phyloP scores from a whole-genome alignment of 2,888 invertebrate genomes.

The Imbricaverruca yamaguchii region DNA sequence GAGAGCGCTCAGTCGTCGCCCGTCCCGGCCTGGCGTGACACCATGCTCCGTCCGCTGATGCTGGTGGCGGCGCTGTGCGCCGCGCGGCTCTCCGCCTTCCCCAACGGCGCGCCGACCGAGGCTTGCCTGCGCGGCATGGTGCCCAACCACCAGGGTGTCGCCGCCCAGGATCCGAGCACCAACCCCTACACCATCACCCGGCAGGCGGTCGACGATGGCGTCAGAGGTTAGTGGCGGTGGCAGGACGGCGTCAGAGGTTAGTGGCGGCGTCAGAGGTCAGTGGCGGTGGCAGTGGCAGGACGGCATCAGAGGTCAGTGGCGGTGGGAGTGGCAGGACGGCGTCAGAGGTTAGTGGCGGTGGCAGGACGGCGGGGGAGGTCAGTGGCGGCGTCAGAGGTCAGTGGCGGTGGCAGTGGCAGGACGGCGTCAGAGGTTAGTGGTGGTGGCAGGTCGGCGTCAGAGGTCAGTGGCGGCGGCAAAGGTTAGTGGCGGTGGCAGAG shows the following conservation, averaged over 20 bases:
- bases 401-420: too few species aligned
- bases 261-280: too few species aligned
- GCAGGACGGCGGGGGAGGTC: not conserved
- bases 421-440: too few species aligned
- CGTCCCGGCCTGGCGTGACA: not conserved
- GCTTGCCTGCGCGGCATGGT: not conserved
- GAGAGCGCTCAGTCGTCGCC: too few species aligned
- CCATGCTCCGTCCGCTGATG: not conserved
- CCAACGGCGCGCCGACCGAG: not conserved
- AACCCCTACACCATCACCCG: not conserved
- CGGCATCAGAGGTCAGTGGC: too few species aligned
- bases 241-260: not conserved
- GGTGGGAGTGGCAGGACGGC: not conserved
- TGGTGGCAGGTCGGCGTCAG: not conserved
- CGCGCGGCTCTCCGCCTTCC: not conserved
- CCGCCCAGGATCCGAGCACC: not conserved
- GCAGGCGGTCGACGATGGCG: not conserved
- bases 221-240: not conserved
- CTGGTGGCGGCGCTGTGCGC: not conserved
- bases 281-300: too few species aligned
- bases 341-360: not conserved
- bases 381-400: too few species aligned
- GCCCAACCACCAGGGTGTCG: not conserved
- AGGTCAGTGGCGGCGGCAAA: not conserved
- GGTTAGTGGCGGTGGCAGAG: too few species aligned